Base-by-base conservation (phyloP, 2,888 invertebrate species). In the Empis stercorea region DNA sequence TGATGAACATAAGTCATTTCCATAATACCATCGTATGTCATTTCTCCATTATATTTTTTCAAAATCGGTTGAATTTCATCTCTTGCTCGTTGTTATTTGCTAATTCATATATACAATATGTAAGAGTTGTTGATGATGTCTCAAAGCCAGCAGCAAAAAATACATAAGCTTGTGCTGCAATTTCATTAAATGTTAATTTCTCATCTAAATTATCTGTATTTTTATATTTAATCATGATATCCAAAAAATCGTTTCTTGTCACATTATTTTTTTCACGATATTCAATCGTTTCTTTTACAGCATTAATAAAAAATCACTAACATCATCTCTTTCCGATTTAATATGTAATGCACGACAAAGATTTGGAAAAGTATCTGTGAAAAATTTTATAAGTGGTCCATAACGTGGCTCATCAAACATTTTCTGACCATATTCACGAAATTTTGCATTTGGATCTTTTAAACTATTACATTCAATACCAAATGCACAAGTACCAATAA, bases 111-210 rank as follows among this genome's bases (percentile, higher is more conserved):
- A 75, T 54, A 11, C 69, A 66, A 51, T 72, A 75, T 2, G 71
- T 67, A 58, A 74, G 65, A 0, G 71, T 71, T 0, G 71, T 66
- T 1, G 71, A 65, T 3, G 75, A 74, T 0, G 76, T 75, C 52
- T 76, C 76, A 43, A 71, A 75, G 1, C 77, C 77, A 16, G 75
- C 78, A 10, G 65, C 48, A 52, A 75, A 74, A 56, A 80, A 77
- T 1, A 73, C 60, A 40, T 75, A 63, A 9, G 76, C 72, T 49
- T 79, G 76, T 0, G 76, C 71, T 0, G 72, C 64, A n/a, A 79
- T 58, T 40, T 77, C 59, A 3, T 72, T 64, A 4, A 74, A 61
- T 4, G 55, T 62, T 2, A 63, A 42, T 0, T 54, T 54, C 46
- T 54, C 2, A 53, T 46, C 7, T 14, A 48, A 55, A 44, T 59